A percentile compares a stretch with the other conserved stretches of the same genome.
Evolutionary conservation across 2,113 vertebrate species (phyloP).

Genomic region (Hirundichthys speculiger): DNA sequence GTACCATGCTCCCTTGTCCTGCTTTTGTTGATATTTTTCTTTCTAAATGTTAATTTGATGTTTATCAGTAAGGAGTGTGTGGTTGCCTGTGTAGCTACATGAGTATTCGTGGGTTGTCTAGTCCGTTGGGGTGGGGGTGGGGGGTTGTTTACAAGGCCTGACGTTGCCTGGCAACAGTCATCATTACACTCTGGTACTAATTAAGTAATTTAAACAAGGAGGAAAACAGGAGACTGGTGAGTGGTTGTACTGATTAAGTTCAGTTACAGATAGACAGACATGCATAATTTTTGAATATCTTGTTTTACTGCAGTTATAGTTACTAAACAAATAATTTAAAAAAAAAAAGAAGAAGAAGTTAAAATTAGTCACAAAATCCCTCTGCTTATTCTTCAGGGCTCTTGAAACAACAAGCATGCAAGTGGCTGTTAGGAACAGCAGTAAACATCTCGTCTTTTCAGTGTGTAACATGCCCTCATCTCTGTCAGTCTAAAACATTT

Average conservation of each 20-base stretch:
- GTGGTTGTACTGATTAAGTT: neutral
- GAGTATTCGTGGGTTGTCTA: constrained; percentile 5
- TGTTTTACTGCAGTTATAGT: neutral
- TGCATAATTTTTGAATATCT: neutral
- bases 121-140: constrained; percentile 49
- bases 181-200: constrained; percentile 52
- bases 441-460: too few relatives aligned
- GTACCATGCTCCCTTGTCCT: constrained; percentile 62
- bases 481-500: too few relatives aligned
- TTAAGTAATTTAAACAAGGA: constrained; percentile 60
- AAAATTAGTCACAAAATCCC: too few relatives aligned
- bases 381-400: too few relatives aligned
- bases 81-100: constrained; percentile 6
- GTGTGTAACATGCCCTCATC: too few relatives aligned
- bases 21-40: constrained; percentile 72
- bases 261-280: neutral
- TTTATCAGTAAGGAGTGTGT: constrained; percentile 18
- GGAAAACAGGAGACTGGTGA: constrained; percentile 16
- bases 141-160: constrained; percentile 47
- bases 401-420: too few relatives aligned
- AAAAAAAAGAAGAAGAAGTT: too few relatives aligned
- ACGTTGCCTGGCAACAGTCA: constrained; percentile 52
- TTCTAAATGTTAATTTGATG: constrained; percentile 70
- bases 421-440: too few relatives aligned
- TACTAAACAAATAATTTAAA: too few relatives aligned